Conservation (phyloP, 92 coral and sea anemone species). For the Pocillopora meandrina region DNA sequence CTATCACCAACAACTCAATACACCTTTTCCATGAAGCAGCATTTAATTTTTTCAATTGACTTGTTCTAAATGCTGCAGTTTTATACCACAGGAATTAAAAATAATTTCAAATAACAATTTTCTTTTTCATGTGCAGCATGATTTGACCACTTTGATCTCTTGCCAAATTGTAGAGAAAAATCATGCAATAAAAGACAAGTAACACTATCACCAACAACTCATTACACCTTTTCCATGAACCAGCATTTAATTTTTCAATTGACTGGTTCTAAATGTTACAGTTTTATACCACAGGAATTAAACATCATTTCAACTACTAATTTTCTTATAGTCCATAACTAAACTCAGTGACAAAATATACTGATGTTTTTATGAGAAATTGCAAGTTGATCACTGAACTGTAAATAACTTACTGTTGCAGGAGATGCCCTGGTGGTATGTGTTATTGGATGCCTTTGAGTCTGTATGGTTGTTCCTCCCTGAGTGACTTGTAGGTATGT, state of each 20-base stretch:
- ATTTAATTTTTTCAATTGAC: background rate
- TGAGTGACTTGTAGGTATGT: conserved; percentile 58
- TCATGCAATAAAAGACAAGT: too few species aligned
- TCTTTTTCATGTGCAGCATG: too few species aligned
- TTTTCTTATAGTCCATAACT: background rate
- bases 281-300: too few species aligned
- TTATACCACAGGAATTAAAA: too few species aligned
- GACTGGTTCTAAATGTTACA: too few species aligned
- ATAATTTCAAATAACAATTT: too few species aligned
- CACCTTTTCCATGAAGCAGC: background rate
- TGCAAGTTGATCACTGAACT: background rate
- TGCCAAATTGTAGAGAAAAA: too few species aligned
- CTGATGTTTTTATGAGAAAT: background rate
- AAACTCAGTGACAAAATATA: too few species aligned
- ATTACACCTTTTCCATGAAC: too few species aligned
- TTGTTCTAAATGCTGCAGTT: too few species aligned
- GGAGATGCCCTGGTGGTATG: conserved; percentile 99
- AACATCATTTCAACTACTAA: background rate
- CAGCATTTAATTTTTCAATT: background rate
- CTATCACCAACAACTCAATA: background rate
- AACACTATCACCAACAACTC: too few species aligned
- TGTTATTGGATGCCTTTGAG: conserved; percentile 92
- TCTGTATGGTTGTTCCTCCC: conserved; percentile 72
- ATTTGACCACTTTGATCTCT: too few species aligned
- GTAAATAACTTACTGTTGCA: conserved; percentile 78